These are phyloP conservation scores for Nasonia giraulti DNA, from an alignment of 1,140 invertebrate species.

Conservation along the genomic window DNA sequence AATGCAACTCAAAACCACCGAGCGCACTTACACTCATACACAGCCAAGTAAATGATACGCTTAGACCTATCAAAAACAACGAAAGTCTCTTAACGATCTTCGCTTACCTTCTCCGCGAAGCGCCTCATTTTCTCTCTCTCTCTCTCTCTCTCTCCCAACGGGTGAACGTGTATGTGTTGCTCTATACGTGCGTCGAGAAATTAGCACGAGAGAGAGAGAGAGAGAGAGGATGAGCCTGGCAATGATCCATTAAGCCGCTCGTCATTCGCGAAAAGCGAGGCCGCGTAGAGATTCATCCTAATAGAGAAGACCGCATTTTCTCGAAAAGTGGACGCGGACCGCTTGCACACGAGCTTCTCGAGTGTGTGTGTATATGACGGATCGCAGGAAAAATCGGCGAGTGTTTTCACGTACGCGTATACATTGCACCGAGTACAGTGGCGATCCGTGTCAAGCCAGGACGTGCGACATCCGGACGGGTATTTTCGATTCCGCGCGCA, in stretches of 20 bases:
- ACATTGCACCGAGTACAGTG: not conserved
- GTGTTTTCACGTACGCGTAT: slow-evolving; percentile 5
- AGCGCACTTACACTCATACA: not conserved
- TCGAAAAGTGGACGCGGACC: not conserved
- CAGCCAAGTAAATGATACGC: not conserved
- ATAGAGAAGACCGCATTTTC: slow-evolving; percentile 8
- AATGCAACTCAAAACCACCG: not conserved
- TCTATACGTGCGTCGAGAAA: slow-evolving; percentile 58
- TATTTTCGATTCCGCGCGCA: slow-evolving; percentile 1
- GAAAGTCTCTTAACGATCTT: slow-evolving; percentile 19
- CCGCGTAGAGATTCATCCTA: not conserved
- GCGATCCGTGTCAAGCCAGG: not conserved
- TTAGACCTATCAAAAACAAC: not conserved
- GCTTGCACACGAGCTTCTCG: not conserved
- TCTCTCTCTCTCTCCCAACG: slow-evolving; percentile 29
- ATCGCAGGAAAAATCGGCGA: not conserved
- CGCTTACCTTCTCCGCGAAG: not conserved
- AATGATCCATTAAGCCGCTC: slow-evolving; percentile 38
- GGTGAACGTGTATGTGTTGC: slow-evolving; percentile 65
- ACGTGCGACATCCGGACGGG: not conserved
- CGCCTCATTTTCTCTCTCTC: not conserved
- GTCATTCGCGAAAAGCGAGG: slow-evolving; percentile 26
- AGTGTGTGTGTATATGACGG: not conserved
- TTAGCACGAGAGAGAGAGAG: slow-evolving; percentile 33
- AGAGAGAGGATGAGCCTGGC: slow-evolving; percentile 27